phyloP scores from a whole-genome alignment of 2,888 invertebrate genomes.

The Habroteleia sp. region DNA sequence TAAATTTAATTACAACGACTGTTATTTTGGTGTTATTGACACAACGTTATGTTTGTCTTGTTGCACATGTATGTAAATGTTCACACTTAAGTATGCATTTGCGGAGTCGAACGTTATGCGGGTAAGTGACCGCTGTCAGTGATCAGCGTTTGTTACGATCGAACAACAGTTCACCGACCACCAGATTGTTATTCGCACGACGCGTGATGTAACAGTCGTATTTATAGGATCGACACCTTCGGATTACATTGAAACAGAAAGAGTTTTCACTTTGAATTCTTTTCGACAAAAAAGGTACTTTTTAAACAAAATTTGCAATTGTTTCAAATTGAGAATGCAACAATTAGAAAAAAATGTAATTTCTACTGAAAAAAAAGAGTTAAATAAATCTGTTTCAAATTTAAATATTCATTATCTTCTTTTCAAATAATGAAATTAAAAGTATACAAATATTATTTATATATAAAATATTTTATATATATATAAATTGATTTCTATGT shows the following conservation, averaged over 20 bases:
- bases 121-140: slow-evolving; percentile 51
- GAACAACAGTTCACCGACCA: slow-evolving; percentile 59
- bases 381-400: no score
- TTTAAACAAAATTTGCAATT: no score
- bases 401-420: no score
- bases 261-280: no score
- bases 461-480: no score
- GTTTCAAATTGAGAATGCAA: no score
- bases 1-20: background rate
- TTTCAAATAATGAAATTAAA: no score
- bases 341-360: no score
- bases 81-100: slow-evolving; percentile 32
- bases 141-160: slow-evolving; percentile 56
- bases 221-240: slow-evolving; percentile 45
- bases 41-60: slow-evolving; percentile 14
- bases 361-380: no score
- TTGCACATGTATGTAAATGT: slow-evolving; percentile 29
- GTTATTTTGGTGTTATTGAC: background rate
- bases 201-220: slow-evolving; percentile 47
- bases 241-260: slow-evolving; percentile 15
- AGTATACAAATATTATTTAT: no score
- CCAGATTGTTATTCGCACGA: slow-evolving; percentile 57
- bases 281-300: no score
- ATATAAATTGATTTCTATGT: no score
- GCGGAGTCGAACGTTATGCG: slow-evolving; percentile 39